Evolutionary conservation across 2,113 vertebrate genomes (phyloP), one percentile per base, ranked within the genome.

Genomic region (Oncorhynchus kisutch): DNA sequence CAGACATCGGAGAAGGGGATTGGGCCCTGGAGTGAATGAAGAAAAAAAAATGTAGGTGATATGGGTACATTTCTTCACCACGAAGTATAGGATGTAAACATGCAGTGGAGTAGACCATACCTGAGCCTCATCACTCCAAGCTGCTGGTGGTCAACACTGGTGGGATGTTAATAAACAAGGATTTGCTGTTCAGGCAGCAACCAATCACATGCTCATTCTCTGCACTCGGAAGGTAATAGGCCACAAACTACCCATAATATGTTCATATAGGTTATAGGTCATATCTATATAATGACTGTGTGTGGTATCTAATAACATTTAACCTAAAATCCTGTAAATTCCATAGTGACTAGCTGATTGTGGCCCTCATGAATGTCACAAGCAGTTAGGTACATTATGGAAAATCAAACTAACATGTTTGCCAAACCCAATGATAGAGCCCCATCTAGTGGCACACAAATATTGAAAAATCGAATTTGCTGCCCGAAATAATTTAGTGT

Each of bases 111-210:
- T 45, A 45, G 54, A 57, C 20, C 20, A 57, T 57, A 20, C 54
- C 20, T 57, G 54, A 57, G 16, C 39, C 39, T 45, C 51, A 24
- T 25, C 60, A 22, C 60, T 25, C n/a, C 11, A 67, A 67, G 16
- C 67, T 39, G 67, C 67, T 24, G n/a, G 12, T 18, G 9, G 68
- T 69, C 74, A 80, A 78, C 75, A 31, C 80, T 76, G 74, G 73
- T 75, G 3, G 34, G 16, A 48, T 82, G 73, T 80, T 60, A 11
- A 2, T 60, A 11, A 2, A 78, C 39, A 45, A 45, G 9, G 71
- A 85, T 75, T 34, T 81, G 78, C 84, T 79, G 73, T 68, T 82
- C 73, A 82, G 66, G 66, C 71, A 70, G 76, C 74, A 65, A 39
- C 78, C 20, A 71, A 71, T 81, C 60, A 64, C n/a, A 45, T 11